phyloP scores from a whole-genome alignment of 2,888 invertebrate genomes.

The Drosophila nr. fundita region DNA sequence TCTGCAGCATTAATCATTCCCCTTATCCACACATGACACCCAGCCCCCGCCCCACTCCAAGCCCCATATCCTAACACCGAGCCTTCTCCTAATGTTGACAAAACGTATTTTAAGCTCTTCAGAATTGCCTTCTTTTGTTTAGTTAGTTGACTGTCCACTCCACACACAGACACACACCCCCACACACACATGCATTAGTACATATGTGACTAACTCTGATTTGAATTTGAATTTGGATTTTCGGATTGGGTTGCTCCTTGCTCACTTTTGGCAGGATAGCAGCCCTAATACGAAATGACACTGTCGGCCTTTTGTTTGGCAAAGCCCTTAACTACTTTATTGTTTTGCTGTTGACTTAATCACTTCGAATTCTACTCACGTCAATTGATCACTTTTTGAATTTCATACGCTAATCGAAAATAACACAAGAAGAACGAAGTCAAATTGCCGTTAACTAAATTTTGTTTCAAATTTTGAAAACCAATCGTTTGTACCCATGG shows the following conservation, averaged over 20 bases:
- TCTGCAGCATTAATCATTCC: constrained; percentile 78
- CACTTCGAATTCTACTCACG: constrained; percentile 20
- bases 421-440: background rate
- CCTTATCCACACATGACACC: constrained; percentile 46
- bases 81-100: constrained; percentile 78
- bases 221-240: constrained; percentile 59
- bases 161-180: background rate
- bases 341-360: constrained; percentile 42
- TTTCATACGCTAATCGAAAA: constrained; percentile 18
- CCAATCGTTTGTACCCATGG: background rate
- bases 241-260: constrained; percentile 18
- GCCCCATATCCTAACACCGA: background rate
- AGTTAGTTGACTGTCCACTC: constrained; percentile 49
- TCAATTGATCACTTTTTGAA: constrained; percentile 34
- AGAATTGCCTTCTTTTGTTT: constrained; percentile 73
- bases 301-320: constrained; percentile 45
- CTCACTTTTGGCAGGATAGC: constrained; percentile 9
- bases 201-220: constrained; percentile 40
- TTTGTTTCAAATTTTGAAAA: background rate
- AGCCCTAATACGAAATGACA: constrained; percentile 44
- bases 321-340: constrained; percentile 48
- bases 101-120: constrained; percentile 82
- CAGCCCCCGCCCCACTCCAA: constrained; percentile 6
- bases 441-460: background rate
- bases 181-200: constrained; percentile 12